phyloP scores from a whole-genome alignment of 92 coral and sea anemone species.

The Zoanthus sansibaricus region DNA sequence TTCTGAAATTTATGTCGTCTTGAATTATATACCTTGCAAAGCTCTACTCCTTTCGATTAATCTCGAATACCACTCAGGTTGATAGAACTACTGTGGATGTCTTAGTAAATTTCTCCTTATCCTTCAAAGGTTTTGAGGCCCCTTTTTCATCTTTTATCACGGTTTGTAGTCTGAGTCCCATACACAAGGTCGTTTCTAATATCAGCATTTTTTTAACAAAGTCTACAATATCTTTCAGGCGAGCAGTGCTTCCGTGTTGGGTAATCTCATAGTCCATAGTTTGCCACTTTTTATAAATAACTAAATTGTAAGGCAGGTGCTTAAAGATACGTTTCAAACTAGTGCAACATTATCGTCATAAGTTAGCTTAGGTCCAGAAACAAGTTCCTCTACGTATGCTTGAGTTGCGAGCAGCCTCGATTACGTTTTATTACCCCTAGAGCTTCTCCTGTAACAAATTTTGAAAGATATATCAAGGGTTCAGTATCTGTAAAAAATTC shows the following conservation, averaged over 20 bases:
- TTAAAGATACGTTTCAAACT: conserved; percentile 52
- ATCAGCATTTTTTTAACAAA: conserved; percentile 68
- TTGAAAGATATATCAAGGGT: conserved; percentile 68
- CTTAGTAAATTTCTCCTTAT: conserved; percentile 19
- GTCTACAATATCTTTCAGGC: conserved; percentile 54
- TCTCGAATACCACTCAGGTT: conserved; percentile 16
- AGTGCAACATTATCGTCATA: conserved; percentile 61
- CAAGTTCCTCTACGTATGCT: conserved; percentile 62
- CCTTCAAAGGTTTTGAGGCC: conserved; percentile 39
- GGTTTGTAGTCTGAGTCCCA: conserved; percentile 34
- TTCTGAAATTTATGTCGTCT: conserved; percentile 44
- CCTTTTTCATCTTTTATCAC: conserved; percentile 44
- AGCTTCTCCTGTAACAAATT: conserved; percentile 65
- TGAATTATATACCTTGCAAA: conserved; percentile 37
- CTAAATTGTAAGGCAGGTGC: conserved; percentile 61
- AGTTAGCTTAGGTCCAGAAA: conserved; percentile 59
- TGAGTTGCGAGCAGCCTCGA: conserved; percentile 71
- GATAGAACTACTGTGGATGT: conserved; percentile 38
- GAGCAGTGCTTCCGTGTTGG: conserved; percentile 48
- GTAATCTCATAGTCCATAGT: conserved; percentile 58
- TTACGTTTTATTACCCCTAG: conserved; percentile 66
- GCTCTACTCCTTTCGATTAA: conserved; percentile 5
- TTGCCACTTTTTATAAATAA: conserved; percentile 61
- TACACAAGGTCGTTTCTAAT: conserved; percentile 70
- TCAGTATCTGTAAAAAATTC: conserved; percentile 67